A percentile compares a stretch with the other conserved stretches of the same genome.
These are phyloP conservation scores for Apamea crenata DNA, from an alignment of 2,888 invertebrate genomes.

Conservation along the genomic window DNA sequence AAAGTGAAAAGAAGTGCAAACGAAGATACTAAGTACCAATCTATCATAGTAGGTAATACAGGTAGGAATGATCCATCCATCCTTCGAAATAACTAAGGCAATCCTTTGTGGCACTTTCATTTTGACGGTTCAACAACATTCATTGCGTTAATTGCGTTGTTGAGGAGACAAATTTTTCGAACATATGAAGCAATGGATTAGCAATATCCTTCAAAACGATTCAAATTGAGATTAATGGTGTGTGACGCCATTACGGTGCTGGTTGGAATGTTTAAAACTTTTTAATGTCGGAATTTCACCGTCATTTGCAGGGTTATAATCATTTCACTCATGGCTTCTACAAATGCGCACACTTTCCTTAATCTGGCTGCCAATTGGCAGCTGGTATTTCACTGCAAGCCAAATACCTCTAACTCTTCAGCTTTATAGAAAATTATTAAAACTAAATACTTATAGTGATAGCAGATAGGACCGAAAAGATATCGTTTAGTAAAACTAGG, in stretches of 20 bases:
- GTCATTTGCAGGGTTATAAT: background rate
- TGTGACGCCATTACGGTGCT: too few species aligned
- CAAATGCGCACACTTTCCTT: background rate
- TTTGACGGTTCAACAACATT: background rate
- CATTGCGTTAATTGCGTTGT: background rate
- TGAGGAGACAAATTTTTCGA: background rate
- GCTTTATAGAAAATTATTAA: background rate
- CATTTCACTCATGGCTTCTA: background rate
- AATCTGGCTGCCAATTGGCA: slow-evolving; percentile 6
- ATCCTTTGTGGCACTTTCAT: background rate
- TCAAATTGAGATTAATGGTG: too few species aligned
- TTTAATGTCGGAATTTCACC: background rate
- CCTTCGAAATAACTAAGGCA: background rate
- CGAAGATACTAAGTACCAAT: background rate
- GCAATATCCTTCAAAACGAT: background rate
- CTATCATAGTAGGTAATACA: background rate
- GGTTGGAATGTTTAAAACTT: background rate
- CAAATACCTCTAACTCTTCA: background rate
- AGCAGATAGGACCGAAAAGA: slow-evolving; percentile 15
- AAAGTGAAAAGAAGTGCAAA: slow-evolving; percentile 12
- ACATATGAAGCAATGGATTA: background rate
- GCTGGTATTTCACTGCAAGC: background rate
- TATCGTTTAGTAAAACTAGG: slow-evolving; percentile 35
- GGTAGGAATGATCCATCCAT: background rate
- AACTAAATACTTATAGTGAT: background rate